phyloP scores from a whole-genome alignment of 2,888 invertebrate genomes.

The Lapara coniferarum region DNA sequence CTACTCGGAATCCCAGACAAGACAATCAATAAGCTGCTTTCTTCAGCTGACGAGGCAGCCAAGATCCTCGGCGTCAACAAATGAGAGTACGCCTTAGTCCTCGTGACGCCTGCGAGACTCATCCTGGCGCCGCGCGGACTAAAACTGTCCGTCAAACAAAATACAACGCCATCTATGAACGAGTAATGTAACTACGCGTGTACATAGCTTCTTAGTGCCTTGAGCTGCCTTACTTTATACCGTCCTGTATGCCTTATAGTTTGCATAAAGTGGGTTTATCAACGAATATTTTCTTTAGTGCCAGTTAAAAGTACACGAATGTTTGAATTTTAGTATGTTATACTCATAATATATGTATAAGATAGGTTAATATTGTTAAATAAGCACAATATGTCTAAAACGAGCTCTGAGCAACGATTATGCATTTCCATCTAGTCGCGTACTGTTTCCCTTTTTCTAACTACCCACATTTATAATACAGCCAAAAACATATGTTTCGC shows the following conservation, averaged over 20 bases:
- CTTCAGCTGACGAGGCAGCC: slow-evolving; percentile 93
- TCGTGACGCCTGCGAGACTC: slow-evolving; percentile 77
- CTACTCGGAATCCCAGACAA: slow-evolving; percentile 94
- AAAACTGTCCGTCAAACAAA: slow-evolving; percentile 56
- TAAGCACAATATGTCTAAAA: slow-evolving; percentile 27
- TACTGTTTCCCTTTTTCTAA: slow-evolving; percentile 39
- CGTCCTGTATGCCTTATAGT: slow-evolving; percentile 74
- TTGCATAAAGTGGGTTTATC: slow-evolving; percentile 64
- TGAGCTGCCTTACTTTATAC: slow-evolving; percentile 75
- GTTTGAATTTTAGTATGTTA: slow-evolving; percentile 25
- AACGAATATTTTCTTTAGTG: slow-evolving; percentile 72
- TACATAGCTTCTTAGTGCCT: slow-evolving; percentile 64
- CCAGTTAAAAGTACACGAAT: slow-evolving; percentile 71
- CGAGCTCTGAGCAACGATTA: slow-evolving; percentile 43
- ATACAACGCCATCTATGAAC: slow-evolving; percentile 58
- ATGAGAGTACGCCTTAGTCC: slow-evolving; percentile 82
- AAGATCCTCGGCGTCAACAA: slow-evolving; percentile 93
- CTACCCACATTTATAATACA: slow-evolving; percentile 56
- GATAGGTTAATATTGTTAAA: slow-evolving; percentile 25
- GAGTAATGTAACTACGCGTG: slow-evolving; percentile 45
- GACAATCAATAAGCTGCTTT: slow-evolving; percentile 92
- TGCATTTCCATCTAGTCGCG: slow-evolving; percentile 59
- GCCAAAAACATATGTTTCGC: slow-evolving; percentile 65
- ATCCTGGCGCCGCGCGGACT: slow-evolving; percentile 78
- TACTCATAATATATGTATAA: slow-evolving; percentile 23